phyloP scores from a whole-genome alignment of 2,888 invertebrate species.

The Spilosoma lubricipeda region DNA sequence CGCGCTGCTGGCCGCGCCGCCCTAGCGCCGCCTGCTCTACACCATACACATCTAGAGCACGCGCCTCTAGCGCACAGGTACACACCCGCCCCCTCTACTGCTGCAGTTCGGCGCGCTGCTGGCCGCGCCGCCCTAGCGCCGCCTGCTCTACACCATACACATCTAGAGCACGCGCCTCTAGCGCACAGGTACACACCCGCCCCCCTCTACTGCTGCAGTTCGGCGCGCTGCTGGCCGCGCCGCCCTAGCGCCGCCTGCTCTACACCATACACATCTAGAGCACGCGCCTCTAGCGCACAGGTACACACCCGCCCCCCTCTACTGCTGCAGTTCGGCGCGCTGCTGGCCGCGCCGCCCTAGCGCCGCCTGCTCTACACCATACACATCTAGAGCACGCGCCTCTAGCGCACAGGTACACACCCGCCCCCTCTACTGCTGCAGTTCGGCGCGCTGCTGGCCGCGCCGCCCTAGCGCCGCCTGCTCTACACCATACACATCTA shows the following conservation, averaged over 20 bases:
- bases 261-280: slow-evolving; percentile 65
- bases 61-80: background rate
- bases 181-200: slow-evolving; percentile 73
- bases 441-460: background rate
- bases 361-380: background rate
- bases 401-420: no score
- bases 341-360: no score
- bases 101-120: no score
- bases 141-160: slow-evolving; percentile 62
- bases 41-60: background rate
- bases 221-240: slow-evolving; percentile 89
- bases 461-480: slow-evolving; percentile 57
- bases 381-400: background rate
- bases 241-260: slow-evolving; percentile 73
- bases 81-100: no score
- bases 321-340: no score
- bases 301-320: background rate
- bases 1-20: no score
- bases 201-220: slow-evolving; percentile 90
- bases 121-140: slow-evolving; percentile 52
- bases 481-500: slow-evolving; percentile 58
- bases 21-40: no score
- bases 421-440: no score
- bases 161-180: slow-evolving; percentile 37
- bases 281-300: slow-evolving; percentile 91